Conservation (phyloP, 2,888 invertebrate genomes). For the Harpagoxenus sublaevis region DNA sequence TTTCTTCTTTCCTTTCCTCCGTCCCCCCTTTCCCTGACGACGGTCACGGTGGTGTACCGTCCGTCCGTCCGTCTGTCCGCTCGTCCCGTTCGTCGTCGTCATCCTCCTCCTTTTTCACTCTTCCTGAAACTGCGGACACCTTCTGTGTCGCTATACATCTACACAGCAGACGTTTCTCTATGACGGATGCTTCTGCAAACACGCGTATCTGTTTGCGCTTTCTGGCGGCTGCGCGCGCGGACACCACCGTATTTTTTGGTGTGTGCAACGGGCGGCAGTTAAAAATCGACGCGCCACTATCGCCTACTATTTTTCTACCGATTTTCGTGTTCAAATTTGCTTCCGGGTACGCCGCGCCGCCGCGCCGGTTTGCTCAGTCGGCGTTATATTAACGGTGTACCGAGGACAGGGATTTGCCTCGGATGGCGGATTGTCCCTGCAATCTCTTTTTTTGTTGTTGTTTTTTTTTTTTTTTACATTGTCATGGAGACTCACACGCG, state of each 20-base stretch:
- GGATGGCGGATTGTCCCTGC: constrained; percentile 37
- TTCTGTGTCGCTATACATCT: constrained; percentile 71
- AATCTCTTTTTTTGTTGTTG: constrained; percentile 10
- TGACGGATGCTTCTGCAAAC: constrained; percentile 73
- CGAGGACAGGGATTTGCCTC: constrained; percentile 34
- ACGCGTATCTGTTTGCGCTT: constrained; percentile 69
- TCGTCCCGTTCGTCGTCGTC: constrained; percentile 7
- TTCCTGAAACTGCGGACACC: constrained; percentile 70
- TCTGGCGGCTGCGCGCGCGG: constrained; percentile 49
- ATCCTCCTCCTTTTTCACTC: constrained; percentile 56
- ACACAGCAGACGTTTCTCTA: constrained; percentile 53
- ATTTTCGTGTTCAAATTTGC: constrained; percentile 57
- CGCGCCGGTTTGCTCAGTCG: constrained; percentile 48
- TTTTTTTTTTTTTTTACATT: constrained; percentile 25
- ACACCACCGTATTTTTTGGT: constrained; percentile 48
- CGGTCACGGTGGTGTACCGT: constrained; percentile 8
- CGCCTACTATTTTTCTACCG: constrained; percentile 58
- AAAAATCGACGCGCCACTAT: constrained; percentile 56
- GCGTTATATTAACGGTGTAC: constrained; percentile 51
- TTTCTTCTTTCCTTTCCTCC: constrained; percentile 55
- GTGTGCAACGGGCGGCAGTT: constrained; percentile 49
- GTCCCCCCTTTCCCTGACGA: not conserved
- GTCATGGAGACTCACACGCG: constrained; percentile 26
- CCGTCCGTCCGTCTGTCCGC: not conserved
- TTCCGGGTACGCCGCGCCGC: constrained; percentile 50